These are phyloP conservation scores for Drosophila busckii DNA, from an alignment of 1,140 invertebrate species.

Conservation along the genomic window DNA sequence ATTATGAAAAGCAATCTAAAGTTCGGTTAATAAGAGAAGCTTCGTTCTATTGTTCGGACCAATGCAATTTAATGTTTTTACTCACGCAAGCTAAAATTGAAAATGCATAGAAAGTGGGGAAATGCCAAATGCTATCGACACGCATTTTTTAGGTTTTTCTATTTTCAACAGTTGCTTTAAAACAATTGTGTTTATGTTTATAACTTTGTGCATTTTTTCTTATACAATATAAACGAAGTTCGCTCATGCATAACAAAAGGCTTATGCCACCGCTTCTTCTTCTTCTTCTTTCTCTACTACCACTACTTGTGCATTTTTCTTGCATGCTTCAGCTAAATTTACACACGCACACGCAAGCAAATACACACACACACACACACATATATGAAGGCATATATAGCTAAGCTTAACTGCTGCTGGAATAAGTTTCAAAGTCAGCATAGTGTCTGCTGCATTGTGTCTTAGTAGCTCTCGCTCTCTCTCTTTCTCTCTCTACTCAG, in stretches of 20 bases:
- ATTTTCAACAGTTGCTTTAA: no score
- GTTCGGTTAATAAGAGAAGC: no score
- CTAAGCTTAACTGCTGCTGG: constrained; percentile 58
- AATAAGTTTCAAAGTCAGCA: constrained; percentile 70
- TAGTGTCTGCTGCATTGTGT: constrained; percentile 25
- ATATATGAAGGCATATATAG: constrained; percentile 26
- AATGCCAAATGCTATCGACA: no score
- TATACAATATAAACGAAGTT: constrained; percentile 41
- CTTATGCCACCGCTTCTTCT: constrained; percentile 73
- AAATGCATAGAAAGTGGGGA: no score
- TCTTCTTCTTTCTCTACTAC: no score
- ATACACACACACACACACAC: constrained; percentile 5
- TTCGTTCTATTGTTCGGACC: no score
- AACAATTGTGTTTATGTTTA: background rate
- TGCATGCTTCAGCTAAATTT: constrained; percentile 60
- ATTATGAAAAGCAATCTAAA: no score
- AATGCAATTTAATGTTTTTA: no score
- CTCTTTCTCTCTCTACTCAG: constrained; percentile 38
- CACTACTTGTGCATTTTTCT: constrained; percentile 52
- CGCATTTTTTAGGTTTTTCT: no score
- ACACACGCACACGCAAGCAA: constrained; percentile 13
- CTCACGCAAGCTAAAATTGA: no score
- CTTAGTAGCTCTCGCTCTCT: constrained; percentile 61
- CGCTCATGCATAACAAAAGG: constrained; percentile 47
- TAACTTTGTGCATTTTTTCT: constrained; percentile 10